Evolutionary conservation across 2,797 vertebrate species (phyloP).

Genomic region (Tapera naevia): DNA sequence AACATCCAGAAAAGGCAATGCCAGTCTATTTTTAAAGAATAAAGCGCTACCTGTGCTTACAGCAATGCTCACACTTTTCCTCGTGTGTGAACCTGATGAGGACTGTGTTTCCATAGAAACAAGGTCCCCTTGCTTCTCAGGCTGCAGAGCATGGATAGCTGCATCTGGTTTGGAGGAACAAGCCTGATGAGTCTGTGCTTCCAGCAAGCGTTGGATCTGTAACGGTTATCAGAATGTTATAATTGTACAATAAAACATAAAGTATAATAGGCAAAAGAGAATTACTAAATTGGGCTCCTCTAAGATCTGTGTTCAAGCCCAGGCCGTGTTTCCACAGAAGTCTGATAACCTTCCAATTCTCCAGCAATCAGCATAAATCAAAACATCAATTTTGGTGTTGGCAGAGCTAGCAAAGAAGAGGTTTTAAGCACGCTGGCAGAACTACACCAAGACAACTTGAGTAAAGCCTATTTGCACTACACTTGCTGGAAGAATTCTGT

Average conservation of each 20-base stretch:
- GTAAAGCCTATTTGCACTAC: not conserved
- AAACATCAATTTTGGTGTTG: not conserved
- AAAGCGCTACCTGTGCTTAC: slow-evolving; percentile 88
- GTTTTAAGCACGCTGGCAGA: not conserved
- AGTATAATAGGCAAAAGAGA: not conserved
- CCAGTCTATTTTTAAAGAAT: not conserved
- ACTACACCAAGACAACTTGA: not conserved
- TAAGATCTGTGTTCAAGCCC: not conserved
- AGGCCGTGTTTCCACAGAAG: not conserved
- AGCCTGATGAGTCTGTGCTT: slow-evolving; percentile 79
- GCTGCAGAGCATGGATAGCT: not conserved
- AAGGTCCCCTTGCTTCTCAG: slow-evolving; percentile 38
- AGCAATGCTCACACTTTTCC: slow-evolving; percentile 84
- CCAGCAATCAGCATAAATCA: not conserved
- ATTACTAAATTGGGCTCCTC: not conserved
- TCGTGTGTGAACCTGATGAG: slow-evolving; percentile 30
- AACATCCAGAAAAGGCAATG: not conserved
- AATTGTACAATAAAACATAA: not conserved
- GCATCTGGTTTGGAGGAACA: not conserved
- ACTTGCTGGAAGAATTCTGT: not conserved
- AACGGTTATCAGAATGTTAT: not conserved
- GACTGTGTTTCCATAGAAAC: slow-evolving; percentile 70
- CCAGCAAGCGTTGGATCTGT: slow-evolving; percentile 92
- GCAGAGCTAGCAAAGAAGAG: not conserved
- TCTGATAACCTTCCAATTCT: not conserved